phyloP scores from a whole-genome alignment of 2,888 invertebrate genomes.

The Pardosa pseudoannulata region DNA sequence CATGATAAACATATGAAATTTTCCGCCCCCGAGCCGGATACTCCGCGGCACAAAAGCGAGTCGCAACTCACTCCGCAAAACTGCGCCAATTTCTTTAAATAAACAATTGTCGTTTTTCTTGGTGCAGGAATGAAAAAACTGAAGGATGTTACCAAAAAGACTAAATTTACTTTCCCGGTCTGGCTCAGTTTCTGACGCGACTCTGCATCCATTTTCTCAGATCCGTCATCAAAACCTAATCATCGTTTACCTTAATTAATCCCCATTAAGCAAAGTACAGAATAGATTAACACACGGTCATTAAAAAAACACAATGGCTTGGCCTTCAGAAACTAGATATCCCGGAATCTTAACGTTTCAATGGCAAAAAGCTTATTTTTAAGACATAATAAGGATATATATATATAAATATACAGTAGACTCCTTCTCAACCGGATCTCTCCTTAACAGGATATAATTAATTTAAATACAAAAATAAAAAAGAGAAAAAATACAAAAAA shows the following conservation, averaged over 20 bases:
- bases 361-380: too few relatives aligned
- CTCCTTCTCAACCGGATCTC: too few relatives aligned
- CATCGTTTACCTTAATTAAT: conserved; percentile 40
- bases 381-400: too few relatives aligned
- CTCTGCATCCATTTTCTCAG: neutral
- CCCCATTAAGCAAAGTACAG: neutral
- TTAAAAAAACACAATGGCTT: too few relatives aligned
- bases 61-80: neutral
- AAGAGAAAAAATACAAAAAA: too few relatives aligned
- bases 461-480: too few relatives aligned
- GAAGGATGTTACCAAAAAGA: conserved; percentile 19
- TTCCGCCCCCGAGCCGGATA: conserved; percentile 2
- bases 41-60: neutral
- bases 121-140: conserved; percentile 3
- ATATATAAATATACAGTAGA: too few relatives aligned
- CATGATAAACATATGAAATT: neutral
- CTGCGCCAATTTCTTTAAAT: conserved; percentile 17
- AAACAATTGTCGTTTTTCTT: conserved; percentile 7
- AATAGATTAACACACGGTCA: neutral
- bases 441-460: too few relatives aligned
- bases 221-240: conserved; percentile 33
- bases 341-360: too few relatives aligned
- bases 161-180: conserved; percentile 12
- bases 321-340: too few relatives aligned
- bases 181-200: neutral